phyloP scores from a whole-genome alignment of 2,797 vertebrate species.

The Spinibarbus caldwelli region DNA sequence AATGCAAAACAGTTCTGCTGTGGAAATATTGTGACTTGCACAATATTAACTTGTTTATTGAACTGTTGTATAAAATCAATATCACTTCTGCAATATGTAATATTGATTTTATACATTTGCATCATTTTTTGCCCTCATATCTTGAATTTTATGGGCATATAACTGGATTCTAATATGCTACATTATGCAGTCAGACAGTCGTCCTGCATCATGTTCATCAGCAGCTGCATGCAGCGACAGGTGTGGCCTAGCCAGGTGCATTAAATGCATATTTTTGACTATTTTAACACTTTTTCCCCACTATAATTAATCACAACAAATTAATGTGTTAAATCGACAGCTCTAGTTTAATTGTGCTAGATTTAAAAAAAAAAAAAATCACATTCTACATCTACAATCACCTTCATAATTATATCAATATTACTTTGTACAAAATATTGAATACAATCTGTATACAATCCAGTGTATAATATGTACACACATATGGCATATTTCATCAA shows the following conservation, averaged over 20 bases:
- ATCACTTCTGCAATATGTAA: not conserved
- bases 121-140: not conserved
- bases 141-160: not conserved
- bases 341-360: not conserved
- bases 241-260: not conserved
- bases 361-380: too few species aligned
- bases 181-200: not conserved
- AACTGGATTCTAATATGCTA: not conserved
- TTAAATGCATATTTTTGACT: not conserved
- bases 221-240: not conserved
- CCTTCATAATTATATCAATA: not conserved
- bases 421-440: not conserved
- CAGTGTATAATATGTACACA: not conserved
- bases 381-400: not conserved
- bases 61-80: not conserved
- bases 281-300: not conserved
- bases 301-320: not conserved
- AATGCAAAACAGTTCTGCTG: not conserved
- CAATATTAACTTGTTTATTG: not conserved
- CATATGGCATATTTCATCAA: not conserved
- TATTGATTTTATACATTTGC: too few species aligned
- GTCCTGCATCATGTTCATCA: not conserved
- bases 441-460: not conserved
- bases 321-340: not conserved
- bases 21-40: not conserved